These are phyloP conservation scores for Xestoiulus laeticollis DNA, from an alignment of 2,888 invertebrate species.

Conservation along the genomic window DNA sequence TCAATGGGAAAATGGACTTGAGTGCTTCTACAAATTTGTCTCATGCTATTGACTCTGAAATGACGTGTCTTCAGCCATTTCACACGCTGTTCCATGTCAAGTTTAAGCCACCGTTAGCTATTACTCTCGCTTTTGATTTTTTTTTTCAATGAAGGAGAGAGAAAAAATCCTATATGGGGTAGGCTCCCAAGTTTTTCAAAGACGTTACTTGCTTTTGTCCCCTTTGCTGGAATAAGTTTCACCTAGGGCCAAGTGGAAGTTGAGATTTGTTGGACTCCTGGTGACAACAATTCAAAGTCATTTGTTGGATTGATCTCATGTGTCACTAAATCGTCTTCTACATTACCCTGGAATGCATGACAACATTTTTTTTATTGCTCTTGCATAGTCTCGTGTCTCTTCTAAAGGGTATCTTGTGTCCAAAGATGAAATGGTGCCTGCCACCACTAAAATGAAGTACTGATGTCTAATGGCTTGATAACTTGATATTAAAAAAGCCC, in stretches of 20 bases:
- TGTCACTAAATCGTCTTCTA: not conserved
- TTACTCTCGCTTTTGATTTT: slow-evolving; percentile 25
- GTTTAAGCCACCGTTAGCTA: not conserved
- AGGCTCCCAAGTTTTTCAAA: not conserved
- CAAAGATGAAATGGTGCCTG: not conserved
- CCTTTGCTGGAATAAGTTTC: not conserved
- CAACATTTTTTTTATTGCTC: not conserved
- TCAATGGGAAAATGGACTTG: not conserved
- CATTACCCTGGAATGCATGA: not conserved
- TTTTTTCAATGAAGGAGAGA: not conserved
- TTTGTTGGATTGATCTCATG: not conserved
- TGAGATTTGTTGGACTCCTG: not conserved
- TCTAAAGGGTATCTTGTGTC: not conserved
- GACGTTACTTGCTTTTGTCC: not conserved
- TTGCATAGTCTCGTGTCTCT: not conserved
- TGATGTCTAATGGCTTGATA: too few relatives aligned
- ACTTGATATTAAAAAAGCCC: too few relatives aligned
- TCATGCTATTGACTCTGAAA: not conserved
- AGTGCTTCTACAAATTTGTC: not conserved
- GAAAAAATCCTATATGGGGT: slow-evolving; percentile 1
- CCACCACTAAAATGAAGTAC: too few relatives aligned
- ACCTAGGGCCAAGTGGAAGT: not conserved
- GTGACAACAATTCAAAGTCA: not conserved
- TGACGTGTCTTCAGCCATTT: not conserved
- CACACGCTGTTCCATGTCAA: slow-evolving; percentile 15